Evolutionary conservation across 2,797 vertebrate genomes (phyloP), one percentile per base, ranked within the genome.

Genomic region (Rhinoraja longicauda): DNA sequence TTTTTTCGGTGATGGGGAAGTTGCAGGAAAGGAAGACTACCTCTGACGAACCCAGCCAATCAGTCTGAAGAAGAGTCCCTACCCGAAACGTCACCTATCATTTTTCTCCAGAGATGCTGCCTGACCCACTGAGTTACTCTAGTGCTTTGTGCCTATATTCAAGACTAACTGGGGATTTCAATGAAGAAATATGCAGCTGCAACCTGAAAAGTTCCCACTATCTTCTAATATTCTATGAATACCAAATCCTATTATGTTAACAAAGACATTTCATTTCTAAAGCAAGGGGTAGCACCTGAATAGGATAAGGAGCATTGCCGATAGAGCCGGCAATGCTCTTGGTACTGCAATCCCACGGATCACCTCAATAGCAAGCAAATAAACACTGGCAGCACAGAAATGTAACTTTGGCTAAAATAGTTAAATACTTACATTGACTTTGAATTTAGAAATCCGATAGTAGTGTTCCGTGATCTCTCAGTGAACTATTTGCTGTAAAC

Each of bases 361-460:
- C 76, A 13, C 4, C 76, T 6, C 73, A 29, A 21, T 39, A 82
- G 24, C 79, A 82, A 29, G 10, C 53, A 59, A 10, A 67, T 1
- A 67, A 15, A 36, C 64, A 67, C 7, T n/a, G 26, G 84, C 59
- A 88, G 62, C n/a, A 21, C 59, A 36, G n/a, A 36, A 67, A 67
- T 21, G 7, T 36, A 88, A 88, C 15, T 0, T 67, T 36, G 59
- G 21, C 64, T 88, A 64, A 88, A 19, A 86, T 32, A 26, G n/a
- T 86, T 62, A 62, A 62, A 62, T 19, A 88, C 84, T 88, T 67
- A 88, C 84, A 67, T 64, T 32, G 32, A 88, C 84, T 67, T 36
- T 36, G n/a, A 67, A 36, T n/a, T 64, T 67, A 62, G 6, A 64
- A 86, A n/a, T 36, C n/a, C 6, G 32, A 26, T 13, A 21, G 2